These are phyloP conservation scores for Zophobas morio DNA, from an alignment of 1,140 invertebrate genomes.

Conservation along the genomic window DNA sequence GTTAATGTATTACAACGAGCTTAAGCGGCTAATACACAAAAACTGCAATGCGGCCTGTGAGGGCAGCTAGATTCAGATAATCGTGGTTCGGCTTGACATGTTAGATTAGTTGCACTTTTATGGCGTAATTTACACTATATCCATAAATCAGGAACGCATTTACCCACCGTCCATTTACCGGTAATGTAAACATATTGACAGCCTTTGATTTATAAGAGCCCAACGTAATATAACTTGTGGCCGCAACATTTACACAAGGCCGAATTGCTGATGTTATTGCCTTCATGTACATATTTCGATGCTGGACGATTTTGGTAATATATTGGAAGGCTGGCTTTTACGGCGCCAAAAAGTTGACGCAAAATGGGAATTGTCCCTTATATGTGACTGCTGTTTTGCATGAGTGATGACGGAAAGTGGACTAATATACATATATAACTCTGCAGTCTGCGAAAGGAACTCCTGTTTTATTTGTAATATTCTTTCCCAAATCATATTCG, in stretches of 20 bases:
- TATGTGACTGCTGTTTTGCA: too few relatives aligned
- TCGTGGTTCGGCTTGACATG: neutral
- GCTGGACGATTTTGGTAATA: neutral
- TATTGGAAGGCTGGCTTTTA: neutral
- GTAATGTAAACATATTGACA: conserved; percentile 63
- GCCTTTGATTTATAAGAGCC: conserved; percentile 60
- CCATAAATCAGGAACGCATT: conserved; percentile 59
- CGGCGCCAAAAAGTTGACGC: too few relatives aligned
- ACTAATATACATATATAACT: too few relatives aligned
- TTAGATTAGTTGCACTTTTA: conserved; percentile 60
- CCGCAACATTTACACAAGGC: conserved; percentile 16
- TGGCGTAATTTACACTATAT: conserved; percentile 58
- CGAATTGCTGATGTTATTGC: neutral
- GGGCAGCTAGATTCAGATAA: conserved; percentile 8
- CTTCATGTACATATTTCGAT: neutral
- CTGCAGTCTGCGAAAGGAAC: too few relatives aligned
- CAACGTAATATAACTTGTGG: conserved; percentile 54
- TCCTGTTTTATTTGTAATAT: too few relatives aligned
- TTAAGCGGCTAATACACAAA: neutral
- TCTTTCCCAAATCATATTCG: too few relatives aligned
- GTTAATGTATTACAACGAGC: conserved; percentile 11
- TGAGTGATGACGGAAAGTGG: too few relatives aligned
- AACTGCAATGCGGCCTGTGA: conserved; percentile 19
- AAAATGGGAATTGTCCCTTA: too few relatives aligned
- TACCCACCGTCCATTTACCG: conserved; percentile 59